Evolutionary conservation across 1,140 invertebrate species (phyloP).

Genomic region (Zaprionus inermis): DNA sequence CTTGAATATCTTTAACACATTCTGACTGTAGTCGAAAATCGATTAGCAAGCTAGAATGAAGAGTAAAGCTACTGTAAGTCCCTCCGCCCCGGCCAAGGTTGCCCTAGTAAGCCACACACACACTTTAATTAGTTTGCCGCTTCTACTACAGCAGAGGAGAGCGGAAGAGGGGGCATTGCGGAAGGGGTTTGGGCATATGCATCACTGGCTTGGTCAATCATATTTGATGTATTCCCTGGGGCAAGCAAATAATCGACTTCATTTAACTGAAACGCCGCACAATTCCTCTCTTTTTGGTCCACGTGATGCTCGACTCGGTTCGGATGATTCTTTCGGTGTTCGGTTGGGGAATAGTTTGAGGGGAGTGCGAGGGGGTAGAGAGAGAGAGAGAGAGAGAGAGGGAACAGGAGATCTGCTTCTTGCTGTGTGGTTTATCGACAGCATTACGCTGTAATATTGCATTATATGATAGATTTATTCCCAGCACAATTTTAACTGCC

Average conservation of each 20-base stretch:
- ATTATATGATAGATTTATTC: constrained; percentile 82
- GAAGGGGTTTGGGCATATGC: constrained; percentile 10
- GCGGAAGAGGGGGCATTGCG: too few species aligned
- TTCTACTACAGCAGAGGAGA: too few species aligned
- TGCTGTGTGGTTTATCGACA: constrained; percentile 38
- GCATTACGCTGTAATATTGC: constrained; percentile 77
- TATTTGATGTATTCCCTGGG: constrained; percentile 60
- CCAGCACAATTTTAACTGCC: constrained; percentile 78
- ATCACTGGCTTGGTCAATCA: constrained; percentile 58
- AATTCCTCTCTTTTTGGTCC: neutral
- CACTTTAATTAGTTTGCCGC: neutral
- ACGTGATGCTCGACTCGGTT: constrained; percentile 2
- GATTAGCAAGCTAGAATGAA: neutral
- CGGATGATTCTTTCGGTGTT: neutral
- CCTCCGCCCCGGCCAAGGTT: neutral
- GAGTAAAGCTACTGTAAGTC: too few species aligned
- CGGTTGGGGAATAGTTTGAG: neutral
- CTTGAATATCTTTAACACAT: neutral
- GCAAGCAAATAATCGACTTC: constrained; percentile 75
- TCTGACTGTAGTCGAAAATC: neutral
- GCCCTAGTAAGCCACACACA: neutral
- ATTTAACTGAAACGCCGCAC: constrained; percentile 69
- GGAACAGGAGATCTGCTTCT: neutral
- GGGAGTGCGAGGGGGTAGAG: neutral
- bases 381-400: neutral